phyloP scores from a whole-genome alignment of 2,113 vertebrate species.

The Delphinus delphis region DNA sequence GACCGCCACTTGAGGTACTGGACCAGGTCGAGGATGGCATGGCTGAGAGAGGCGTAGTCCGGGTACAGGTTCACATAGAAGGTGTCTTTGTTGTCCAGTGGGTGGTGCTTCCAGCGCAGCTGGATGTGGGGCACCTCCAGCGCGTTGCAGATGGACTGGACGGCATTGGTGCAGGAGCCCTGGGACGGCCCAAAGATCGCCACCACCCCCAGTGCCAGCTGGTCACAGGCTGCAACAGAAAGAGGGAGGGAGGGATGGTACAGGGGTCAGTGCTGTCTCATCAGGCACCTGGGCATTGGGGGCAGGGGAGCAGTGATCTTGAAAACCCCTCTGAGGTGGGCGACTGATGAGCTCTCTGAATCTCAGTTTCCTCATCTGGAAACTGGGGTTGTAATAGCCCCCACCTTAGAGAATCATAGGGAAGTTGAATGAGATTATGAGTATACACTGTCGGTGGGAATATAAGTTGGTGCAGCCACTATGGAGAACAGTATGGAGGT shows the following conservation, averaged over 20 bases:
- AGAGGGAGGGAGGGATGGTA: background rate
- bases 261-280: background rate
- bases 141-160: constrained; percentile 99
- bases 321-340: background rate
- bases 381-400: background rate
- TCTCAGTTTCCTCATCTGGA: background rate
- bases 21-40: constrained; percentile 97
- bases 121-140: constrained; percentile 98
- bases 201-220: constrained; percentile 97
- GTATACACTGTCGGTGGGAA: background rate
- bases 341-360: background rate
- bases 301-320: background rate
- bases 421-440: rapidly evolving
- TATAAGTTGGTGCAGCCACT: background rate
- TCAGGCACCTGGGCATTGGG: background rate
- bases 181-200: constrained; percentile 98
- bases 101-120: constrained; percentile 98
- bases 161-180: constrained; percentile 96
- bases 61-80: constrained; percentile 99
- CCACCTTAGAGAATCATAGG: background rate
- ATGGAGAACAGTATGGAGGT: background rate
- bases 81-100: constrained; percentile 96
- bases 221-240: constrained; percentile 92
- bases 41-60: constrained; percentile 97
- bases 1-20: constrained; percentile 98